Conservation (phyloP, 2,888 invertebrate species). For the Andrena praecox region DNA sequence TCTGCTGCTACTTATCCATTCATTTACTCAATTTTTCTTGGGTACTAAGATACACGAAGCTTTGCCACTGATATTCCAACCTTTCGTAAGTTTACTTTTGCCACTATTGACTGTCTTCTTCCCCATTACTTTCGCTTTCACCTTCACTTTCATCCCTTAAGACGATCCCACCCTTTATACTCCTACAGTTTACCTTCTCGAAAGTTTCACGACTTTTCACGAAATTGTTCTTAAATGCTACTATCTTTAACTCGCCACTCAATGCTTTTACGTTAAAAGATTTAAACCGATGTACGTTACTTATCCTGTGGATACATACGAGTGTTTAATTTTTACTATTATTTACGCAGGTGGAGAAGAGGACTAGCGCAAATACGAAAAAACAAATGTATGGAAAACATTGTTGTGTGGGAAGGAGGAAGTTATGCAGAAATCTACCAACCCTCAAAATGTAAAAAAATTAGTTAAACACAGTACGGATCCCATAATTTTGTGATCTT, state of each 20-base stretch:
- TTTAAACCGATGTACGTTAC: not conserved
- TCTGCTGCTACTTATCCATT: too few relatives aligned
- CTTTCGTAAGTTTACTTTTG: slow-evolving; percentile 20
- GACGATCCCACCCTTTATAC: not conserved
- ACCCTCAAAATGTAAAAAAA: too few relatives aligned
- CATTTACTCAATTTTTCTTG: too few relatives aligned
- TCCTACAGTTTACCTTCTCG: not conserved
- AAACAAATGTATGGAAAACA: too few relatives aligned
- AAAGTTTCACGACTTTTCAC: not conserved
- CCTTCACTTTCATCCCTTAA: not conserved
- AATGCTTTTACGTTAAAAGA: not conserved
- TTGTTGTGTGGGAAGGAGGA: too few relatives aligned
- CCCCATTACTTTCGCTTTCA: slow-evolving; percentile 15
- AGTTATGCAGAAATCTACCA: too few relatives aligned
- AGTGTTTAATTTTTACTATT: not conserved
- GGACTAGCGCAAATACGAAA: too few relatives aligned
- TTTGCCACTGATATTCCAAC: not conserved
- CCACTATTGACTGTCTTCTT: not conserved
- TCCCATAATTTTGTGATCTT: too few relatives aligned
- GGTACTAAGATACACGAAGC: too few relatives aligned
- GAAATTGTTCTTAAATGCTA: not conserved
- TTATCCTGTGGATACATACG: not conserved
- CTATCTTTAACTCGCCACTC: not conserved
- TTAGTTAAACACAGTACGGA: too few relatives aligned
- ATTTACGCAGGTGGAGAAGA: too few relatives aligned